Evolutionary conservation across 2,797 vertebrate genomes (phyloP).

Genomic region (Hoplostethus atlanticus): DNA sequence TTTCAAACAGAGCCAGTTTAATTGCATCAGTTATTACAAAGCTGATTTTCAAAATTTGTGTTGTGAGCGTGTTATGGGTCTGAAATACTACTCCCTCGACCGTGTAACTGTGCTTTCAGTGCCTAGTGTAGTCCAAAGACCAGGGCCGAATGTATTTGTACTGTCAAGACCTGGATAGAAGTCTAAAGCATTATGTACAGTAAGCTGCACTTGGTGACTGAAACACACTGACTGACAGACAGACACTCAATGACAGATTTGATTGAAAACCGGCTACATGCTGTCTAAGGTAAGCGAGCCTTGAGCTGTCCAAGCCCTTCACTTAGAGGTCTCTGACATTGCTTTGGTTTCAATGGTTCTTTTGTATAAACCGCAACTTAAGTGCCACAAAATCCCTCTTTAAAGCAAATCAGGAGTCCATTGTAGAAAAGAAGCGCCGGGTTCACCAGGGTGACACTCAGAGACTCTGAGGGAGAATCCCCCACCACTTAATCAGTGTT

Average conservation of each 20-base stretch:
- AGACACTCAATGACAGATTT: constrained; percentile 70
- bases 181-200: constrained; percentile 34
- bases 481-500: not conserved
- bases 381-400: constrained; percentile 76
- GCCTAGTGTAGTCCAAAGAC: constrained; percentile 75
- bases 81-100: constrained; percentile 78
- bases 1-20: constrained; percentile 9
- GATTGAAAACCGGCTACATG: constrained; percentile 69
- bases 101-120: constrained; percentile 73
- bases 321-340: constrained; percentile 56
- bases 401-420: constrained; percentile 70
- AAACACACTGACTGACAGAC: constrained; percentile 66
- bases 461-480: not conserved
- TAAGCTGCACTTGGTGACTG: constrained; percentile 71
- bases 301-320: constrained; percentile 55
- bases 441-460: constrained; percentile 13
- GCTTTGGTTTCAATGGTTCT: constrained; percentile 66
- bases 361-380: constrained; percentile 57
- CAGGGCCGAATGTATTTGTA: constrained; percentile 61
- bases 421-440: constrained; percentile 22
- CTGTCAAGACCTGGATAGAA: constrained; percentile 57
- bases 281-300: constrained; percentile 81
- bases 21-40: constrained; percentile 10
- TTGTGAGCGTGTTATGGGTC: constrained; percentile 69
- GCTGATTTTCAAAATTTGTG: constrained; percentile 34